phyloP scores from a whole-genome alignment of 2,888 invertebrate genomes.

The Dastarcus helophoroides region DNA sequence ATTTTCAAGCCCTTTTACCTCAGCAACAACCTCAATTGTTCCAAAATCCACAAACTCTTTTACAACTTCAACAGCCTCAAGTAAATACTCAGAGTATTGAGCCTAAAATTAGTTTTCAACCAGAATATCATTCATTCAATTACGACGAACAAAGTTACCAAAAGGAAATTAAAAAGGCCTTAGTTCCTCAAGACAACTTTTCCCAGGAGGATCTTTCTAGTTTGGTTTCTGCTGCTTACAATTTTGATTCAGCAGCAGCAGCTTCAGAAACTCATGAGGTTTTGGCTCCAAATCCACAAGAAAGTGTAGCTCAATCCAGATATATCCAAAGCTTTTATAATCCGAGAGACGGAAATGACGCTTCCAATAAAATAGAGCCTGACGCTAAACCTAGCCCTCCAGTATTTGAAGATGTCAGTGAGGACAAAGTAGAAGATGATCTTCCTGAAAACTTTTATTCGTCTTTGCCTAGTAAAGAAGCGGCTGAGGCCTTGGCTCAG shows the following conservation, averaged over 20 bases:
- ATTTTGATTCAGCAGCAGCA: slow-evolving; percentile 14
- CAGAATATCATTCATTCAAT: slow-evolving; percentile 37
- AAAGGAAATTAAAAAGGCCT: slow-evolving; percentile 17
- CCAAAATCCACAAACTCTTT: slow-evolving; percentile 10
- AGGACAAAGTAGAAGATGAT: slow-evolving; percentile 11
- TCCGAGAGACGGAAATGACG: slow-evolving; percentile 16
- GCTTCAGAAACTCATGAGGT: slow-evolving; percentile 11
- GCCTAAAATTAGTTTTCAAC: slow-evolving; percentile 34
- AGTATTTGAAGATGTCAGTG: slow-evolving; percentile 5
- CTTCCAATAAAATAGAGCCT: slow-evolving; percentile 22
- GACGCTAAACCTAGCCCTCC: slow-evolving; percentile 19
- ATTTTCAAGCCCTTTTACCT: slow-evolving; percentile 19
- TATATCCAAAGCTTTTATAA: slow-evolving; percentile 27
- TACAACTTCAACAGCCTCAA: slow-evolving; percentile 12
- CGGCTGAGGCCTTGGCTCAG: slow-evolving; percentile 48
- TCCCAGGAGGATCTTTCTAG: slow-evolving; percentile 13
- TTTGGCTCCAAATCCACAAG: slow-evolving; percentile 17
- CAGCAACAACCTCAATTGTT: slow-evolving; percentile 9
- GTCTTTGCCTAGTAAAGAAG: slow-evolving; percentile 50
- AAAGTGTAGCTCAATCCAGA: slow-evolving; percentile 23
- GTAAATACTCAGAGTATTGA: slow-evolving; percentile 28
- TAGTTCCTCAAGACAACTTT: too few relatives aligned
- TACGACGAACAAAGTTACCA: slow-evolving; percentile 36
- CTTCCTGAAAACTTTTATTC: slow-evolving; percentile 41
- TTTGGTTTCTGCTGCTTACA: slow-evolving; percentile 23